These are phyloP conservation scores for Echinarachnius parma DNA, from an alignment of 53 echinoderm and acorn worm species.

Conservation along the genomic window DNA sequence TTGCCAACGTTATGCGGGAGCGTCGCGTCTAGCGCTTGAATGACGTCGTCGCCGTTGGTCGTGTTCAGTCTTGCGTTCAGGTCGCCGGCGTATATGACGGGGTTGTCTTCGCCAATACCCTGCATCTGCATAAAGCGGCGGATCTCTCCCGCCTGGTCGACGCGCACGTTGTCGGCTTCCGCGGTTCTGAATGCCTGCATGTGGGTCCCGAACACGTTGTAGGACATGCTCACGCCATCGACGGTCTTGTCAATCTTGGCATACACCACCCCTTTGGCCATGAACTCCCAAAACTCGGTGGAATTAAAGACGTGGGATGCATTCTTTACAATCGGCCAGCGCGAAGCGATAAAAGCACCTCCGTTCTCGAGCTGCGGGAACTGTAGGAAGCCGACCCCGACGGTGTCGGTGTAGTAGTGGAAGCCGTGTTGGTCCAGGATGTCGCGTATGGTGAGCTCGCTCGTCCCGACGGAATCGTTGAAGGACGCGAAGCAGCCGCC, in stretches of 20 bases:
- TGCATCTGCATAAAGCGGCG: constrained; percentile 59
- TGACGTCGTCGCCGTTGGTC: constrained; percentile 55
- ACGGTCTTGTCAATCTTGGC: constrained; percentile 69
- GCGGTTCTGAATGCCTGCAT: constrained; percentile 70
- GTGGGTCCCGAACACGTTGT: constrained; percentile 89
- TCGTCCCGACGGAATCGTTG: constrained; percentile 26
- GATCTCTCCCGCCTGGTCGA: constrained; percentile 73
- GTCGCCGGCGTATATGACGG: constrained; percentile 86
- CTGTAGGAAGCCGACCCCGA: constrained; percentile 16
- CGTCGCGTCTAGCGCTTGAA: constrained; percentile 60
- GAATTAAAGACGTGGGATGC: constrained; percentile 41
- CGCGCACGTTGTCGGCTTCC: constrained; percentile 42
- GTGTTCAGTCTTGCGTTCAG: constrained; percentile 66
- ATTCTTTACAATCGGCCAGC: constrained; percentile 77
- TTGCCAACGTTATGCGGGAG: constrained; percentile 57
- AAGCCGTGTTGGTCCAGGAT: constrained; percentile 72
- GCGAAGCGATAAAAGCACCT: constrained; percentile 79
- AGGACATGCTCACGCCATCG: constrained; percentile 36
- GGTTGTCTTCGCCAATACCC: constrained; percentile 55
- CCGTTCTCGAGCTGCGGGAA: constrained; percentile 64
- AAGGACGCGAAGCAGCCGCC: constrained; percentile 78
- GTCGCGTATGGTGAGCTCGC: constrained; percentile 60
- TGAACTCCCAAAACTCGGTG: constrained; percentile 22
- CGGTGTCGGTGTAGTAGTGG: constrained; percentile 71
- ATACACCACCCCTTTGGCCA: constrained; percentile 78